phyloP scores from a whole-genome alignment of 1,140 invertebrate genomes.

The Drosophila takahashii region DNA sequence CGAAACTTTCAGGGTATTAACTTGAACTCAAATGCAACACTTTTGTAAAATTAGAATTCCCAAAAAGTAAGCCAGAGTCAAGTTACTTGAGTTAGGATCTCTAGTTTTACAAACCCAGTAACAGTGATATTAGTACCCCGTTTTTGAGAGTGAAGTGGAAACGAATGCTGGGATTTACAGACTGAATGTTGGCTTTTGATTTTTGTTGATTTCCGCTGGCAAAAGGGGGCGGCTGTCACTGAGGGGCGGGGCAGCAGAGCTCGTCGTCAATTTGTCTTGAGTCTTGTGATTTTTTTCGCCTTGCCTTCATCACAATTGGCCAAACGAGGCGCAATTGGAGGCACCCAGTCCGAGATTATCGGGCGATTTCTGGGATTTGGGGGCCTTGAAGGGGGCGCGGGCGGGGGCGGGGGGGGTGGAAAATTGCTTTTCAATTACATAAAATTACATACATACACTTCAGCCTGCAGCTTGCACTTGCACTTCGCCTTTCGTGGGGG shows the following conservation, averaged over 20 bases:
- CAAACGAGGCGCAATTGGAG: constrained; percentile 62
- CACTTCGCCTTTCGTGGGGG: constrained; percentile 10
- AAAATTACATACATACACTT: constrained; percentile 65
- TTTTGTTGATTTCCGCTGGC: constrained; percentile 5
- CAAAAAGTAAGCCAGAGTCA: not conserved
- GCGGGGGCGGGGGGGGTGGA: not conserved
- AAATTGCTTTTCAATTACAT: constrained; percentile 76
- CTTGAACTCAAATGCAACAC: not conserved
- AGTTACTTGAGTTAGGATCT: not conserved
- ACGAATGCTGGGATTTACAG: not conserved
- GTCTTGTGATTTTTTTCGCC: constrained; percentile 36
- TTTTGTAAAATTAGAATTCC: not conserved
- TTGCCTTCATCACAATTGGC: constrained; percentile 17
- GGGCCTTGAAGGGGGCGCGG: not conserved
- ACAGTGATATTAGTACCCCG: not conserved
- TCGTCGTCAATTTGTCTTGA: constrained; percentile 19
- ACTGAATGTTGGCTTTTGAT: constrained; percentile 16
- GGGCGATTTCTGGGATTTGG: not conserved
- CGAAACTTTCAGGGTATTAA: not conserved
- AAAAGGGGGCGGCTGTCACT: not conserved
- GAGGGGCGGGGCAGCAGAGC: constrained; percentile 2
- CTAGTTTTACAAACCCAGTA: not conserved
- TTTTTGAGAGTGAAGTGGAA: not conserved
- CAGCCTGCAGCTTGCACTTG: constrained; percentile 41
- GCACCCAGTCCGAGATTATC: constrained; percentile 62